Evolutionary conservation across 1,140 invertebrate genomes (phyloP).

Genomic region (Trichogramma pretiosum): DNA sequence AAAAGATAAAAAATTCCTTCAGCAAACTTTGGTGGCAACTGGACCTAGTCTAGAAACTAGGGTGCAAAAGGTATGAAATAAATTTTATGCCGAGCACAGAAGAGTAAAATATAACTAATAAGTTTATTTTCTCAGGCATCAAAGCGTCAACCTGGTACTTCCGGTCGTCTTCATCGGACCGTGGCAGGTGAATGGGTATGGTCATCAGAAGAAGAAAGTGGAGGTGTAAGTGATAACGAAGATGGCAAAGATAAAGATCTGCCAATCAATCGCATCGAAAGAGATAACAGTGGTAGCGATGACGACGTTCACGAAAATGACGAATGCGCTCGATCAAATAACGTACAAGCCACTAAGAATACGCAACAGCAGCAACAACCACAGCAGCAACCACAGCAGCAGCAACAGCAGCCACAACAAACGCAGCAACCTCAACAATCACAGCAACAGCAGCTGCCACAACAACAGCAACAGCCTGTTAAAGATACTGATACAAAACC

Average conservation of each 20-base stretch:
- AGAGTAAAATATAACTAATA: slow-evolving; percentile 1
- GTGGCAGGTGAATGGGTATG: slow-evolving; percentile 97
- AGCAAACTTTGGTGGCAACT: slow-evolving; percentile 79
- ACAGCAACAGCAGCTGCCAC: not conserved
- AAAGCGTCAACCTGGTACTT: slow-evolving; percentile 79
- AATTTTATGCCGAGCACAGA: no score
- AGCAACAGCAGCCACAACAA: no score
- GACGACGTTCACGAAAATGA: slow-evolving; percentile 36
- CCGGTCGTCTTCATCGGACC: slow-evolving; percentile 83
- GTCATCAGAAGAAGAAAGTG: slow-evolving; percentile 78
- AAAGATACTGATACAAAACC: not conserved
- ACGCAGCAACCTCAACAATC: no score
- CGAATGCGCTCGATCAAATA: slow-evolving; percentile 32
- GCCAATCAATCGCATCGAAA: slow-evolving; percentile 41
- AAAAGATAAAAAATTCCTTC: slow-evolving; percentile 92
- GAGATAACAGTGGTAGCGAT: slow-evolving; percentile 39
- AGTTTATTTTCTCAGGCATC: slow-evolving; percentile 49
- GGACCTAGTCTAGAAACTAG: slow-evolving; percentile 81
- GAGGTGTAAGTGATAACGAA: slow-evolving; percentile 47
- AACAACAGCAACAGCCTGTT: no score
- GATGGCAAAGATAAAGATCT: slow-evolving; percentile 43
- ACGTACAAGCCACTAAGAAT: no score
- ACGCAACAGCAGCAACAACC: no score
- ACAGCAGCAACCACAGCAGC: no score
- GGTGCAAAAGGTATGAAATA: slow-evolving; percentile 67